Conservation (phyloP, 2,888 invertebrate genomes). For the Oligia fasciuncula region DNA sequence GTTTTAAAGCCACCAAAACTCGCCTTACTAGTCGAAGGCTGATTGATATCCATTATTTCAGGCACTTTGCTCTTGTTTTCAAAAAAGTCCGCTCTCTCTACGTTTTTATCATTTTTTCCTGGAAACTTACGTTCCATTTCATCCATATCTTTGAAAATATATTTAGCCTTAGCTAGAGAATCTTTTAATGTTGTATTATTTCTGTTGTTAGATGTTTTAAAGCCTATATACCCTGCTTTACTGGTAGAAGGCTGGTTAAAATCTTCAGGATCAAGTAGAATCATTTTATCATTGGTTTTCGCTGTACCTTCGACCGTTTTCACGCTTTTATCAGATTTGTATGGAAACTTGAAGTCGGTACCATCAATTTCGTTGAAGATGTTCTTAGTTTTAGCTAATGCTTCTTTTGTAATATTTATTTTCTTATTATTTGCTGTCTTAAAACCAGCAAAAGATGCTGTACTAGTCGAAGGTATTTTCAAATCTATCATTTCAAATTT, state of each 20-base stretch:
- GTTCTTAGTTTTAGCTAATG: conserved; percentile 23
- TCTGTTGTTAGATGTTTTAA: conserved; percentile 46
- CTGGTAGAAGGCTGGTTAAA: conserved; percentile 8
- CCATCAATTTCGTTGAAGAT: conserved; percentile 47
- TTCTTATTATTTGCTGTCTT: conserved; percentile 45
- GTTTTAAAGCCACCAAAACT: conserved; percentile 42
- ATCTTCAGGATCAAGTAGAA: background rate
- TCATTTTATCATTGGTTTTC: background rate
- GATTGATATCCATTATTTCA: conserved; percentile 2
- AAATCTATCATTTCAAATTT: conserved; percentile 4
- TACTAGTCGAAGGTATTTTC: conserved; percentile 12
- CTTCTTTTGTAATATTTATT: conserved; percentile 24
- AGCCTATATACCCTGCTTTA: conserved; percentile 20
- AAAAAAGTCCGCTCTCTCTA: too few relatives aligned
- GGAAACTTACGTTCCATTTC: background rate
- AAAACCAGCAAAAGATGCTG: conserved; percentile 29
- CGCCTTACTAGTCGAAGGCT: conserved; percentile 24
- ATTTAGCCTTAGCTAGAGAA: conserved; percentile 25
- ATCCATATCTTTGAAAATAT: conserved; percentile 49
- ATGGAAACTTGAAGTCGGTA: conserved; percentile 12
- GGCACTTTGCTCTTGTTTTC: background rate
- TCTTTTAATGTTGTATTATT: conserved; percentile 31
- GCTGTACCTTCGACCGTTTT: background rate
- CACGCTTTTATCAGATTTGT: background rate
- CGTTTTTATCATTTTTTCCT: background rate